These are phyloP conservation scores for Lamellibrachia columna DNA, from an alignment of 2,888 invertebrate genomes.

Conservation along the genomic window DNA sequence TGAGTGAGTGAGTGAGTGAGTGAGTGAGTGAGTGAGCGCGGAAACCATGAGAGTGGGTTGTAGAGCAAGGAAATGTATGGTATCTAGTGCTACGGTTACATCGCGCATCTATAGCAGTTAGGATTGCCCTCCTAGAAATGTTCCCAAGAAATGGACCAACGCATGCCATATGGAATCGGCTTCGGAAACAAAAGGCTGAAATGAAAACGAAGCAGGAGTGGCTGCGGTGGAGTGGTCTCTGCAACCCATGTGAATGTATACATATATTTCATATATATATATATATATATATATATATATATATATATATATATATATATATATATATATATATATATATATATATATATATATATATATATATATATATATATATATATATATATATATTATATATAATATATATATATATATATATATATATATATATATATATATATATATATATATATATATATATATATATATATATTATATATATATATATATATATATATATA, in stretches of 20 bases:
- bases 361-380: slow-evolving; percentile 16
- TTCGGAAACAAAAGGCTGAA: background rate
- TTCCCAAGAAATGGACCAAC: background rate
- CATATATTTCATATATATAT: background rate
- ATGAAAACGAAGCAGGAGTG: background rate
- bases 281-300: no score
- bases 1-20: background rate
- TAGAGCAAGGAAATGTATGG: background rate
- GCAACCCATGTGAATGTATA: background rate
- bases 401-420: background rate
- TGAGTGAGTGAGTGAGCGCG: background rate
- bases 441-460: no score
- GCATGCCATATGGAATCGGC: background rate
- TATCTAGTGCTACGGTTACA: background rate
- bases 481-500: no score
- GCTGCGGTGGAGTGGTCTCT: background rate
- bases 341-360: background rate
- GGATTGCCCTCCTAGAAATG: background rate
- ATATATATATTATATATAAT: no score
- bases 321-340: background rate
- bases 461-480: no score
- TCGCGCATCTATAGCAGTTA: background rate
- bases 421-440: no score
- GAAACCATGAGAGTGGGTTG: background rate
- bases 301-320: background rate